Conservation (phyloP, 1,140 invertebrate genomes). For the Zaprionus davidi region DNA sequence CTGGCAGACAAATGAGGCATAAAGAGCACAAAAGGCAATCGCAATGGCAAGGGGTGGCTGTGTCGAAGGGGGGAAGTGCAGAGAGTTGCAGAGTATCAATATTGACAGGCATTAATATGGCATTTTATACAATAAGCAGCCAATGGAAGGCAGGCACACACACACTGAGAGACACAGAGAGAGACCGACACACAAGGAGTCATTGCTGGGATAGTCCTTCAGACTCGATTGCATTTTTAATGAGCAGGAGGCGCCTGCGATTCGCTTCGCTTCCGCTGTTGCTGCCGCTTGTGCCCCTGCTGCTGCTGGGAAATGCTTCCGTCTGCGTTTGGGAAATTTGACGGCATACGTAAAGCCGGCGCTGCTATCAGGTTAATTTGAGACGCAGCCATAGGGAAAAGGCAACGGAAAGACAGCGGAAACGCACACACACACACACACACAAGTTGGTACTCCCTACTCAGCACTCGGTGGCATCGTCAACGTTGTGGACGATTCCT, state of each 20-base stretch:
- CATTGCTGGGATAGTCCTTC: conserved; percentile 15
- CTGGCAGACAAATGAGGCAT: conserved; percentile 15
- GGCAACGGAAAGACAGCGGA: conserved; percentile 58
- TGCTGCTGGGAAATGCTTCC: conserved; percentile 59
- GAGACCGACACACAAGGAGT: background rate
- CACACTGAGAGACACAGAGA: background rate
- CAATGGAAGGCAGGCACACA: conserved; percentile 5
- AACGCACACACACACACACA: conserved; percentile 46
- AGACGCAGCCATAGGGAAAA: conserved; percentile 41
- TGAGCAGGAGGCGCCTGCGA: conserved; percentile 66
- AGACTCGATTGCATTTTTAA: conserved; percentile 65
- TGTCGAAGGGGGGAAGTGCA: conserved; percentile 1
- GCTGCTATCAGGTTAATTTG: conserved; percentile 65
- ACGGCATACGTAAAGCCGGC: conserved; percentile 49
- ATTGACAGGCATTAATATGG: conserved; percentile 63
- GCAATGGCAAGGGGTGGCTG: too few relatives aligned
- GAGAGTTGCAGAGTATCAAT: conserved; percentile 45
- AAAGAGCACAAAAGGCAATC: conserved; percentile 26
- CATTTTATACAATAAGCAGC: conserved; percentile 63
- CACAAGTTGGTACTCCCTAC: background rate
- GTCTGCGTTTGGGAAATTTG: conserved; percentile 62
- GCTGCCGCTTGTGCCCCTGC: conserved; percentile 8
- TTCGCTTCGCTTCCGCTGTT: conserved; percentile 59
- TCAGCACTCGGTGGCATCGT: conserved; percentile 29
- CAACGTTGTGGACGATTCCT: conserved; percentile 38